Percentiles rank a stretch among this genome's conserved stretches.
Conservation (phyloP, 1,140 invertebrate genomes). For the Rhagoletis zephyria region DNA sequence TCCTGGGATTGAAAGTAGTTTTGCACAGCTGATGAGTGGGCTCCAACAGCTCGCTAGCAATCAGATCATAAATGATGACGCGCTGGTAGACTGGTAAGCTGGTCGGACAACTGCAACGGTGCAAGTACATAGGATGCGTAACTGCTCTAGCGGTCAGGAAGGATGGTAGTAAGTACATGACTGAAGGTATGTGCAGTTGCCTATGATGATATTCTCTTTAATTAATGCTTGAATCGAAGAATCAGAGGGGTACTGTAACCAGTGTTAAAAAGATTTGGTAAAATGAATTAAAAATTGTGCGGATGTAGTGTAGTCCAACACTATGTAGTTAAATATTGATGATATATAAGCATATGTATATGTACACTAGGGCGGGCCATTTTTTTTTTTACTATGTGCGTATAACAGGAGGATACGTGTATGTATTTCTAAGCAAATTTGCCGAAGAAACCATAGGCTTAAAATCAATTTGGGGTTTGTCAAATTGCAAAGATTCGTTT, state of each 20-base stretch:
- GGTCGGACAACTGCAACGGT: background rate
- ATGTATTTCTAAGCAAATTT: no score
- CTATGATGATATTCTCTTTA: background rate
- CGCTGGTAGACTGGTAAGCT: background rate
- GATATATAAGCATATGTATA: no score
- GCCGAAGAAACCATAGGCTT: no score
- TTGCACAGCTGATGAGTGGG: background rate
- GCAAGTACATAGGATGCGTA: background rate
- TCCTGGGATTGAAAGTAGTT: background rate
- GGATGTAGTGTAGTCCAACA: background rate
- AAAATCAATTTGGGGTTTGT: no score
- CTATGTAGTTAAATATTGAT: no score
- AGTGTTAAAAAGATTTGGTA: background rate
- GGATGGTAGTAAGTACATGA: background rate
- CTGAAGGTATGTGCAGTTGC: no score
- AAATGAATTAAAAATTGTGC: background rate
- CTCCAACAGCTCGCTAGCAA: background rate
- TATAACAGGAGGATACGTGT: no score
- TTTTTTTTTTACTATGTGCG: no score
- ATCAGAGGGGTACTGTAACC: background rate
- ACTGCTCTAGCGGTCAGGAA: background rate
- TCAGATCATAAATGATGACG: conserved; percentile 17
- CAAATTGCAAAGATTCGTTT: no score
- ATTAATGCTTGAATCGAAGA: background rate
- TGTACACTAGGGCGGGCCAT: no score